Base-by-base conservation (phyloP, 2,888 invertebrate species). In the Scaptomyza parva region DNA sequence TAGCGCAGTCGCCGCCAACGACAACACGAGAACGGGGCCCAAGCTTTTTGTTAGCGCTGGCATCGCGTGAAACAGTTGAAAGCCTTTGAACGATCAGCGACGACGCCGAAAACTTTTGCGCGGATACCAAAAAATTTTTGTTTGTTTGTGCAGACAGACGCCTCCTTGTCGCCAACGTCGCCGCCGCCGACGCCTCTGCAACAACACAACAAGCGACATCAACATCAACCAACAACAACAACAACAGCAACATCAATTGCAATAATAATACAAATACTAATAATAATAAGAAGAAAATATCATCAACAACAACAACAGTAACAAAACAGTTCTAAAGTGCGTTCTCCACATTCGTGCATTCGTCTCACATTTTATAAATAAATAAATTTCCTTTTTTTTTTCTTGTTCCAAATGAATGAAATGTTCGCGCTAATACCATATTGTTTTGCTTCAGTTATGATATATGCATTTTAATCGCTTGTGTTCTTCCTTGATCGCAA, bases 61-160 rank as follows among this genome's bases (percentile, higher is more conserved):
- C 76, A 69, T 70, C 84, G 81, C 82, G 79, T 81, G 87, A 89
- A 90, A 90, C 90, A 90, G 90, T 90, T 90, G 90, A 89, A 88
- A 90, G 90, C 86, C 89, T 89, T 89, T 88, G 87, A 89, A 90
- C 90, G 90, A 89, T 87, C 90, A 89, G 89, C 89, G 86, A 89
- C 90, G 89, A 89, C 90, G 89, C 82, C 81, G 88, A 81, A 76
- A 74, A 85, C 84, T 84, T 89, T 88, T 80, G 89, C 89, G 90
- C 90, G 90, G 90, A 90, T 89, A 81, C 66, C 47, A 47, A 47
- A 47, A 30, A 47, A 30, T 82, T 76, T 83, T 76, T 76, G 60
- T 79, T 79, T 65, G 73, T 58, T 63, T 76, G 84, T 78, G 62
- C 77, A 75, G 65, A 75, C 75, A 72, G 68, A 77, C 82, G 81